phyloP scores from a whole-genome alignment of 2,888 invertebrate genomes.

The Anaspis maculata region DNA sequence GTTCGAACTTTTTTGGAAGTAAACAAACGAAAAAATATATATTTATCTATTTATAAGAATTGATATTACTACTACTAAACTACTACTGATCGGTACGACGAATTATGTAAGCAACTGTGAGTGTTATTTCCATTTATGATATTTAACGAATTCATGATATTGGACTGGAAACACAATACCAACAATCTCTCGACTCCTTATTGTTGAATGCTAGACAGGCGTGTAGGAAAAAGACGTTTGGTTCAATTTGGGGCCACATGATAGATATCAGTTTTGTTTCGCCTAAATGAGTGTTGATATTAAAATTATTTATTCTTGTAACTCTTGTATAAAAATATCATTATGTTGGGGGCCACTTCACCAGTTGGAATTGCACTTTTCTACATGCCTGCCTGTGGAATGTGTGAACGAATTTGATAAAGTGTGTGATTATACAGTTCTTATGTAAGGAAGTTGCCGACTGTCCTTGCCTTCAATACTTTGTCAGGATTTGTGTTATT shows the following conservation, averaged over 20 bases:
- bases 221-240: conserved; percentile 26
- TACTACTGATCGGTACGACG: too few species aligned
- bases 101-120: too few species aligned
- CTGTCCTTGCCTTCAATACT: conserved; percentile 34
- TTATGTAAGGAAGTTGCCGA: conserved; percentile 29
- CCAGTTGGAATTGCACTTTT: conserved; percentile 21
- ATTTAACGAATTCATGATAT: conserved; percentile 31
- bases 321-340: conserved; percentile 32
- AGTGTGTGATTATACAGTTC: conserved; percentile 37
- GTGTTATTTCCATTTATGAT: too few species aligned
- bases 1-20: too few species aligned
- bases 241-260: conserved; percentile 26
- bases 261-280: conserved; percentile 19
- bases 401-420: conserved; percentile 41
- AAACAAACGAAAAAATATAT: too few species aligned
- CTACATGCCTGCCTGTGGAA: conserved; percentile 33
- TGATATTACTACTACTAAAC: too few species aligned
- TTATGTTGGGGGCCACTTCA: conserved; percentile 31
- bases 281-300: conserved; percentile 29
- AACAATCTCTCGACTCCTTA: too few species aligned
- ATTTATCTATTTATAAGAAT: too few species aligned
- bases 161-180: too few species aligned
- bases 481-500: conserved; percentile 22
- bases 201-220: conserved; percentile 36
- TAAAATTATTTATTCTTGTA: conserved; percentile 36